These are phyloP conservation scores for Mus spretus DNA, from an alignment of 2,797 vertebrate species.

Conservation along the genomic window DNA sequence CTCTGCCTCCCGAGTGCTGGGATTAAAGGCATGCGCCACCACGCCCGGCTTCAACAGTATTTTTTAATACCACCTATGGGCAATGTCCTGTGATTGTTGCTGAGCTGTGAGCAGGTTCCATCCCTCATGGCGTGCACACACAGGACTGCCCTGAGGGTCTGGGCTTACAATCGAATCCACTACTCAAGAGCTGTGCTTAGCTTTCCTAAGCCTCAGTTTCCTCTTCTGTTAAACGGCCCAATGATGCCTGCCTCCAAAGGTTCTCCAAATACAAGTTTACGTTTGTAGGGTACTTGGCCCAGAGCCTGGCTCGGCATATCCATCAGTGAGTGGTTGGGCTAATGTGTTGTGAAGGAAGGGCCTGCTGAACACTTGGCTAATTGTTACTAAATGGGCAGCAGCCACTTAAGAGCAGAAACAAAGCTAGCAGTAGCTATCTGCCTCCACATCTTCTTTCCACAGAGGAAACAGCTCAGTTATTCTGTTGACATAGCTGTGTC, in stretches of 20 bases:
- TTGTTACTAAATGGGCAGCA: not conserved
- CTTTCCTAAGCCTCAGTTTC: conserved; percentile 20
- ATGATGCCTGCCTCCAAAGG: not conserved
- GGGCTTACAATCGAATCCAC: not conserved
- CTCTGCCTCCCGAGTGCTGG: not conserved
- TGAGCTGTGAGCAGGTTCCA: not conserved
- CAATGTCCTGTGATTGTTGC: not conserved
- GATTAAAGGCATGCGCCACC: not conserved
- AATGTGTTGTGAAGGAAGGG: not conserved
- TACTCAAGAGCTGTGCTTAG: not conserved
- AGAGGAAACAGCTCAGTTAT: conserved; percentile 8
- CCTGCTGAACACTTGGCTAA: not conserved
- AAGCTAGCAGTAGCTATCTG: not conserved
- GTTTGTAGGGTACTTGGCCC: not conserved
- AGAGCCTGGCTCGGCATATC: conserved; percentile 15
- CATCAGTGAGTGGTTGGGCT: not conserved
- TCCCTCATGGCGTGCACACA: not conserved
- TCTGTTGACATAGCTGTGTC: conserved; percentile 48
- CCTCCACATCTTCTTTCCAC: conserved; percentile 12
- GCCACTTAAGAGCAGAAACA: not conserved
- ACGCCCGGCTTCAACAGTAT: not conserved
- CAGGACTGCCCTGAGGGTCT: not conserved
- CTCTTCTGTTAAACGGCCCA: conserved; percentile 30
- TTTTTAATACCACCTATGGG: not conserved
- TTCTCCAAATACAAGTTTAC: not conserved